phyloP scores from a whole-genome alignment of 2,113 vertebrate species.

The Cyphotilapia sp. region DNA sequence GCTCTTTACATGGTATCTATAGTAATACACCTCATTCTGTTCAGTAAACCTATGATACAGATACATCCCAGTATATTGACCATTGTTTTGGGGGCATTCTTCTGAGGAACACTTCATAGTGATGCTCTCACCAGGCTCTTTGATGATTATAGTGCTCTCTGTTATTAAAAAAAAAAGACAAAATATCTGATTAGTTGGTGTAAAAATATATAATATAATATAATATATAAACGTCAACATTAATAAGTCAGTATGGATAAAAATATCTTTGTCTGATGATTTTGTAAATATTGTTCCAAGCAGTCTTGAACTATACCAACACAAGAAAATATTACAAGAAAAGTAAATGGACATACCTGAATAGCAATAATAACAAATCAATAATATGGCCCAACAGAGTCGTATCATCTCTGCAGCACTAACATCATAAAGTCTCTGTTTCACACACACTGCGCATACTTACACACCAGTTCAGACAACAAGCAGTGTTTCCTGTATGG shows the following conservation, averaged over 20 bases:
- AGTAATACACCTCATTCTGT: background rate
- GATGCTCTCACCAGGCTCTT: background rate
- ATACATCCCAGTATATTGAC: background rate
- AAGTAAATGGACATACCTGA: background rate
- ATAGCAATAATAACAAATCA: background rate
- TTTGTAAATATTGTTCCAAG: background rate
- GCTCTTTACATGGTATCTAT: rapidly evolving
- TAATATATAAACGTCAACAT: background rate
- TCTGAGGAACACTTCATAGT: background rate
- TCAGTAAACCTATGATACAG: background rate
- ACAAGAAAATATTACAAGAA: background rate
- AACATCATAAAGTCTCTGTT: background rate
- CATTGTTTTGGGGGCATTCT: rapidly evolving
- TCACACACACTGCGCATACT: background rate
- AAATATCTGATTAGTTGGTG: background rate
- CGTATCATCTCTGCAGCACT: background rate
- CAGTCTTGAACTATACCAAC: background rate
- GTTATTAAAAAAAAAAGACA: background rate
- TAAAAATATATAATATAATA: background rate
- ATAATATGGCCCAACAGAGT: background rate
- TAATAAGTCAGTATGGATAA: background rate
- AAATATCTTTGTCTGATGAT: background rate
- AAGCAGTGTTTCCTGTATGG: background rate
- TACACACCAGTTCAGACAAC: background rate
- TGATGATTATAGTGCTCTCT: background rate